These are phyloP conservation scores for Theonella swinhoei DNA, from an alignment of 37 sponge, comb jelly and placozoan genomes.

Conservation along the genomic window DNA sequence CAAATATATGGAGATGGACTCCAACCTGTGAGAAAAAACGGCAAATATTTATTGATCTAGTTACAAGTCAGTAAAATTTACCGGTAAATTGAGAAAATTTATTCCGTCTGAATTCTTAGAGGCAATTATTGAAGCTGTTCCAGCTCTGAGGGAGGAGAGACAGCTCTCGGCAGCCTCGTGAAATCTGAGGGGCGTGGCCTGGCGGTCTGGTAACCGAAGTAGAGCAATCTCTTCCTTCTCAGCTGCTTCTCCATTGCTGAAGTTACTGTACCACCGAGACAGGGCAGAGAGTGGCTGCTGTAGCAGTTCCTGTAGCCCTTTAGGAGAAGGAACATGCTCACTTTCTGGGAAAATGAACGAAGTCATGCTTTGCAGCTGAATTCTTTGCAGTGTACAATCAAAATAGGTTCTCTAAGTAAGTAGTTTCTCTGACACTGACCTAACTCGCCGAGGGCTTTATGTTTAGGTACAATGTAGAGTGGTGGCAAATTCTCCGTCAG, in stretches of 20 bases:
- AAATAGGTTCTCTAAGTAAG: too few relatives aligned
- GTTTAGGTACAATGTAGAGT: too few relatives aligned
- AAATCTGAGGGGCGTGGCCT: neutral
- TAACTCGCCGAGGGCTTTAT: too few relatives aligned
- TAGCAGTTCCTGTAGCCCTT: neutral
- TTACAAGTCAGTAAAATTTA: neutral
- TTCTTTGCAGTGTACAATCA: too few relatives aligned
- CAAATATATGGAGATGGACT: constrained; percentile 40
- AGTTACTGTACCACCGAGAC: neutral
- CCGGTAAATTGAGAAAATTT: constrained; percentile 4
- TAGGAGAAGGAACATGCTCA: neutral
- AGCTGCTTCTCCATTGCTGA: neutral
- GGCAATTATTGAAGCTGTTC: constrained; percentile 23
- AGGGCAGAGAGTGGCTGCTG: neutral
- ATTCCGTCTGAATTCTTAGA: neutral
- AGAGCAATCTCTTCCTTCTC: neutral
- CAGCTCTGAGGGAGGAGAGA: constrained; percentile 22
- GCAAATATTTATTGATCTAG: neutral
- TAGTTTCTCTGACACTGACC: too few relatives aligned
- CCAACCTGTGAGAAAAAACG: constrained; percentile 5
- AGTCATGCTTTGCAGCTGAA: too few relatives aligned
- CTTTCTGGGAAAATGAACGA: too few relatives aligned
- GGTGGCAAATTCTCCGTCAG: too few relatives aligned
- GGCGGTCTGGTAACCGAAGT: neutral
- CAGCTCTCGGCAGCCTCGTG: constrained; percentile 15